A percentile compares a stretch with the other conserved stretches of the same genome.
These are phyloP conservation scores for Centroberyx gerrardi DNA, from an alignment of 2,797 vertebrate species.

Conservation along the genomic window DNA sequence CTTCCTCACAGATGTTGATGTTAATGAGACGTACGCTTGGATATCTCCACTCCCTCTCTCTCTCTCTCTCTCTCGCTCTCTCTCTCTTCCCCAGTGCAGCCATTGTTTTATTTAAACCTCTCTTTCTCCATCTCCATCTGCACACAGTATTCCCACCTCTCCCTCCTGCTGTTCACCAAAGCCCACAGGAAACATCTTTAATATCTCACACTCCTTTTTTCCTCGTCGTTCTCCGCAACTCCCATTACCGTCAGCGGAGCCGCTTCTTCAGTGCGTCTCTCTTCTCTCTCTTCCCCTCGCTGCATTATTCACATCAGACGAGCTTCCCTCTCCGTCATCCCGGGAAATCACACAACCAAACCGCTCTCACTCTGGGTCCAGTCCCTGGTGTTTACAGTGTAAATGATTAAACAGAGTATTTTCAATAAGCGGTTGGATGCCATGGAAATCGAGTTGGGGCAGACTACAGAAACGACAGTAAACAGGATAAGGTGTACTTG, in stretches of 20 bases:
- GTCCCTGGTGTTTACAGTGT: neutral
- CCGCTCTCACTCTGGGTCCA: neutral
- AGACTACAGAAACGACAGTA: neutral
- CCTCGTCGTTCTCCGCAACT: neutral
- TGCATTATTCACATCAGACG: too few relatives aligned
- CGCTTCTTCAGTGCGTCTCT: too few relatives aligned
- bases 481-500: neutral
- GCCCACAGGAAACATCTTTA: neutral
- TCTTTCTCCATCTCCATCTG: neutral
- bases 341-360: neutral
- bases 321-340: neutral
- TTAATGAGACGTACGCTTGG: conserved; percentile 48
- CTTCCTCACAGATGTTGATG: conserved; percentile 8
- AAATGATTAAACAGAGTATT: neutral
- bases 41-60: neutral
- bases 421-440: conserved; percentile 5
- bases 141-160: neutral
- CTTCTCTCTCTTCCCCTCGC: too few relatives aligned
- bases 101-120: too few relatives aligned
- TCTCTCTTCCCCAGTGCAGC: too few relatives aligned
- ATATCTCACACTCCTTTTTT: too few relatives aligned
- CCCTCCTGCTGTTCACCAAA: neutral
- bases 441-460: conserved; percentile 11
- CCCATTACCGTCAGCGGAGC: too few relatives aligned
- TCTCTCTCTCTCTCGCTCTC: too few relatives aligned